A percentile compares a stretch with the other conserved stretches of the same genome.
These are phyloP conservation scores for Atrichornis clamosus DNA, from an alignment of 2,113 vertebrate species.

Conservation along the genomic window DNA sequence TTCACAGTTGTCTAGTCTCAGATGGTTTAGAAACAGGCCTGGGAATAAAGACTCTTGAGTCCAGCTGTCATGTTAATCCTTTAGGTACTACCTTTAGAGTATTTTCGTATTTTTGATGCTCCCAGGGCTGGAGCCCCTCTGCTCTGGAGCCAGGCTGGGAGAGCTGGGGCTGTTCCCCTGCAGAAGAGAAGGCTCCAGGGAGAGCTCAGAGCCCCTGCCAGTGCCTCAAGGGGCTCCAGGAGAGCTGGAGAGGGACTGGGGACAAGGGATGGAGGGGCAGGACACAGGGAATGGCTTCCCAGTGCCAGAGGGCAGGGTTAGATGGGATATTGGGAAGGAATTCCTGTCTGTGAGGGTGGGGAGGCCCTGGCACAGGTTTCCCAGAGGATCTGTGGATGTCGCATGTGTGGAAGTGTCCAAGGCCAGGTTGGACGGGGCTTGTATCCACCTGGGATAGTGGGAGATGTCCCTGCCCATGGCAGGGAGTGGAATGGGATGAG, in stretches of 20 bases:
- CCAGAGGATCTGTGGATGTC: neutral
- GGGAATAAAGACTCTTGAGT: neutral
- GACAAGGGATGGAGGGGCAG: neutral
- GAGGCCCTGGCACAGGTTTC: neutral
- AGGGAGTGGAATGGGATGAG: rapidly evolving
- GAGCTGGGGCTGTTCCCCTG: neutral
- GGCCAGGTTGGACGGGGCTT: rapidly evolving
- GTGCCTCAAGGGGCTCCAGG: neutral
- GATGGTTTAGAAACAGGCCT: neutral
- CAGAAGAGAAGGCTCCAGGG: neutral
- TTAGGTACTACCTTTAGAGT: neutral
- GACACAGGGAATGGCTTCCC: neutral
- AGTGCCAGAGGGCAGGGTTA: rapidly evolving
- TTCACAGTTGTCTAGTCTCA: neutral
- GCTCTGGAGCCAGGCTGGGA: neutral
- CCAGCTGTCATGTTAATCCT: neutral
- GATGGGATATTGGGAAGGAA: neutral
- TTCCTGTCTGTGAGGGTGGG: neutral
- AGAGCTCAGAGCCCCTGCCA: neutral
- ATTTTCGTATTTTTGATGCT: neutral
- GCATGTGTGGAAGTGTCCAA: neutral
- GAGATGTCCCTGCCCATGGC: neutral
- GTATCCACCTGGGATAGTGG: neutral
- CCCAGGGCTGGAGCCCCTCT: neutral
- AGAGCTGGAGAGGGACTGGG: neutral